These are phyloP conservation scores for Pitta sordida DNA, from an alignment of 2,113 vertebrate species.

Conservation along the genomic window DNA sequence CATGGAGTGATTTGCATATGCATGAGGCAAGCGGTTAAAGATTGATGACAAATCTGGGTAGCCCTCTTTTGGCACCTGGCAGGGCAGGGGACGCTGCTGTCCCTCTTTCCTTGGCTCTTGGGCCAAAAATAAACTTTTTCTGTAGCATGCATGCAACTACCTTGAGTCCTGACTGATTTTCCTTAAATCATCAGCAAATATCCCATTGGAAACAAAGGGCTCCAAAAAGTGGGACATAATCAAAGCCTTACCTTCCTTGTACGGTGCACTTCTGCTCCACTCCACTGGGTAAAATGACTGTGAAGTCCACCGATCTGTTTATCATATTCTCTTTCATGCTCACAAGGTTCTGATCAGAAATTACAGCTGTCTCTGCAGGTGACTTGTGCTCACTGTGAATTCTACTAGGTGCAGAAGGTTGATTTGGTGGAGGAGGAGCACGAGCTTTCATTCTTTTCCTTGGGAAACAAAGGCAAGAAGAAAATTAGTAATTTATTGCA, in stretches of 20 bases:
- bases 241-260: conserved; percentile 80
- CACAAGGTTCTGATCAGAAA: conserved; percentile 65
- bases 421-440: conserved; percentile 81
- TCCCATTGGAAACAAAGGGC: neutral
- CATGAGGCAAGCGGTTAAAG: too few relatives aligned
- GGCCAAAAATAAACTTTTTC: too few relatives aligned
- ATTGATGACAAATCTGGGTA: too few relatives aligned
- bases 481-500: neutral
- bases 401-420: conserved; percentile 66
- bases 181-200: too few relatives aligned
- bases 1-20: too few relatives aligned
- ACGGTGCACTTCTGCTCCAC: conserved; percentile 74
- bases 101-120: too few relatives aligned
- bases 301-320: conserved; percentile 72
- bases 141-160: too few relatives aligned
- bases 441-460: conserved; percentile 89
- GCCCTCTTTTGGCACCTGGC: too few relatives aligned
- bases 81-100: too few relatives aligned
- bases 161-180: too few relatives aligned
- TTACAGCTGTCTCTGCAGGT: conserved; percentile 47
- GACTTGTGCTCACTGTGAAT: conserved; percentile 61
- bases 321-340: conserved; percentile 80
- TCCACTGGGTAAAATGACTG: conserved; percentile 79
- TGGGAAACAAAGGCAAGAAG: neutral
- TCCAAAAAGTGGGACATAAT: neutral